Base-by-base conservation (phyloP, 1,140 invertebrate species). In the Atopsyche davidsoni region DNA sequence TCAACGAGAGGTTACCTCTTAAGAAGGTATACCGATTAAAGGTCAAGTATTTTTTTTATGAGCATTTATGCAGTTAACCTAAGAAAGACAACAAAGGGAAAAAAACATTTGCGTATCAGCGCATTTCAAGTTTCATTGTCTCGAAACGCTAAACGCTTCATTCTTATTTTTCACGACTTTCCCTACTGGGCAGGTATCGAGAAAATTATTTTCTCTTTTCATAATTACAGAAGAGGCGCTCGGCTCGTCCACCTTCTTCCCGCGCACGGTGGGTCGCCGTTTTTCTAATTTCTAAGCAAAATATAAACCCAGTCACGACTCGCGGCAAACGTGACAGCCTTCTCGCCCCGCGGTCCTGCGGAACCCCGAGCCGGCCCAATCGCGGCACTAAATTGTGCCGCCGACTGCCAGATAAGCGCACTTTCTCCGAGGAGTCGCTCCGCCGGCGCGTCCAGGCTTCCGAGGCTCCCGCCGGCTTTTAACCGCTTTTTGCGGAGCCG, bases 121-220 rank as follows among this genome's bases (percentile, higher is more conserved):
- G n/a, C n/a, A n/a, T n/a, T n/a, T n/a, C n/a, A n/a, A n/a, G n/a
- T n/a, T n/a, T n/a, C n/a, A n/a, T n/a, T n/a, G n/a, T n/a, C n/a
- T n/a, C n/a, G n/a, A n/a, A n/a, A n/a, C n/a, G n/a, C n/a, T n/a
- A n/a, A n/a, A n/a, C n/a, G n/a, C n/a, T n/a, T n/a, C n/a, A n/a
- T n/a, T n/a, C n/a, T n/a, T n/a, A n/a, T n/a, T n/a, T n/a, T n/a
- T n/a, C n/a, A n/a, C n/a, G n/a, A n/a, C n/a, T n/a, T n/a, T n/a
- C n/a, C n/a, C n/a, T n/a, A n/a, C n/a, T n/a, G n/a, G n/a, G n/a
- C n/a, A n/a, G n/a, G n/a, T n/a, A n/a, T n/a, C n/a, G n/a, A n/a
- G n/a, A n/a, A n/a, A n/a, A 39, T 39, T 17, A 39, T 39, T 39
- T 39, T 39, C 36, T 39, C 36, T 39, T 39, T 39, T 17, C 14